Percentiles rank a stretch among this genome's conserved stretches.
Conservation (phyloP, 2,113 vertebrate genomes). For the Stigmatopora nigra region DNA sequence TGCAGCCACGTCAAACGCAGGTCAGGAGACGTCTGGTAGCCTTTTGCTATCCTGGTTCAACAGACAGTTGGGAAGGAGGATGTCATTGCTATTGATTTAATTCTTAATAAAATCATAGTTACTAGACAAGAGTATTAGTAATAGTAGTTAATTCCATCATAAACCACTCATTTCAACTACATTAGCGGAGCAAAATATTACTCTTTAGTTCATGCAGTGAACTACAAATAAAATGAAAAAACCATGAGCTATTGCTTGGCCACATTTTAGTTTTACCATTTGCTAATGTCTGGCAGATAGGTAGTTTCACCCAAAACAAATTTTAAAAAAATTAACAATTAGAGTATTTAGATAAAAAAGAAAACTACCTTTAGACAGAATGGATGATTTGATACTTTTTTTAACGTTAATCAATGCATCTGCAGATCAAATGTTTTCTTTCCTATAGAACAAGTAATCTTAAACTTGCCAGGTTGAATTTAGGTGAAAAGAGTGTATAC, state of each 20-base stretch:
- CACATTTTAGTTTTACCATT: not conserved
- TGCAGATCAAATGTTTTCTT: constrained; percentile 44
- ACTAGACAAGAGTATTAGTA: too few species aligned
- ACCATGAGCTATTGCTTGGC: not conserved
- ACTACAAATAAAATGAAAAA: not conserved
- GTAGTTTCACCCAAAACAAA: not conserved
- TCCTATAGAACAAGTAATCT: constrained; percentile 23
- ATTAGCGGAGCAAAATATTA: not conserved
- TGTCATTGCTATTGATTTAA: not conserved
- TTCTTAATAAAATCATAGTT: not conserved
- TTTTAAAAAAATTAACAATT: not conserved
- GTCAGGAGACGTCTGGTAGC: constrained; percentile 94
- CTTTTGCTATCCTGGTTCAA: constrained; percentile 86
- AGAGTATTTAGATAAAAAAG: not conserved
- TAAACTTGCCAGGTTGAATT: constrained; percentile 14
- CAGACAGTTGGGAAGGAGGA: not conserved
- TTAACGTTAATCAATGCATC: constrained; percentile 35
- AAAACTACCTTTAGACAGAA: constrained; percentile 7
- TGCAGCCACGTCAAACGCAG: constrained; percentile 95
- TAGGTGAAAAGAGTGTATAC: constrained; percentile 12
- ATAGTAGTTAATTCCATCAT: too few species aligned
- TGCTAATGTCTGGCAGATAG: not conserved
- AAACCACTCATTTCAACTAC: not conserved
- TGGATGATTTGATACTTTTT: constrained; percentile 11
- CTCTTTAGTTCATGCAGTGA: not conserved